Percentiles rank a stretch among this genome's conserved stretches.
Conservation (phyloP, 2,797 vertebrate genomes). For the Notolepis coatsorum region DNA sequence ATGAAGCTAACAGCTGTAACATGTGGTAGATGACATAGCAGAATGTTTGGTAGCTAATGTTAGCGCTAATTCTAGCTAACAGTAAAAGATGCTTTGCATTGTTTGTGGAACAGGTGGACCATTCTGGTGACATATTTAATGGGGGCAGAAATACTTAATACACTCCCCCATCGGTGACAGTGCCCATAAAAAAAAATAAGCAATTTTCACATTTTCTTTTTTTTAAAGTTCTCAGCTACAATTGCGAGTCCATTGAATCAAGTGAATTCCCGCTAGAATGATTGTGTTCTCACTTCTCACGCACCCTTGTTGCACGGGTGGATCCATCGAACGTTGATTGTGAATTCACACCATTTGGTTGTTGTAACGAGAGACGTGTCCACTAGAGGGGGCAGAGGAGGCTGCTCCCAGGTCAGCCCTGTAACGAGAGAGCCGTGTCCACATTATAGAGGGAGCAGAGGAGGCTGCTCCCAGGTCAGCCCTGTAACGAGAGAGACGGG, state of each 20-base stretch:
- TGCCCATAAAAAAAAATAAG: slow-evolving; percentile 47
- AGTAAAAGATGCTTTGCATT: too few species aligned
- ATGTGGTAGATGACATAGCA: too few species aligned
- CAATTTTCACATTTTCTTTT: slow-evolving; percentile 73
- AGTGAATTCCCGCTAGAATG: slow-evolving; percentile 30
- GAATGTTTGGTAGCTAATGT: too few species aligned
- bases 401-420: too few species aligned
- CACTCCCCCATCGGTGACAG: slow-evolving; percentile 30
- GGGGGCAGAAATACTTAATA: background rate
- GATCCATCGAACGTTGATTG: slow-evolving; percentile 47
- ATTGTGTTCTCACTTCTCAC: slow-evolving; percentile 36
- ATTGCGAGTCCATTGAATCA: slow-evolving; percentile 14
- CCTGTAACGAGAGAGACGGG: slow-evolving; percentile 4
- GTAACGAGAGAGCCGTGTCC: slow-evolving; percentile 21
- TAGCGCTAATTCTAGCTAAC: too few species aligned
- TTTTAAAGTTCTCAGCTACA: slow-evolving; percentile 38
- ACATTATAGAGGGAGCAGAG: slow-evolving; percentile 14
- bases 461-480: slow-evolving; percentile 3
- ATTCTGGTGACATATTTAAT: too few species aligned
- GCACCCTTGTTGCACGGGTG: slow-evolving; percentile 15
- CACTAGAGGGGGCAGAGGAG: background rate
- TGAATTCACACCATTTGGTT: slow-evolving; percentile 57
- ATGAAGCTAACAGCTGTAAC: too few species aligned
- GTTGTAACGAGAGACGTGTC: slow-evolving; percentile 37
- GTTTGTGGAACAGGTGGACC: too few species aligned